Evolutionary conservation across 2,888 invertebrate species (phyloP).

Genomic region (Leptura quadrifasciata): DNA sequence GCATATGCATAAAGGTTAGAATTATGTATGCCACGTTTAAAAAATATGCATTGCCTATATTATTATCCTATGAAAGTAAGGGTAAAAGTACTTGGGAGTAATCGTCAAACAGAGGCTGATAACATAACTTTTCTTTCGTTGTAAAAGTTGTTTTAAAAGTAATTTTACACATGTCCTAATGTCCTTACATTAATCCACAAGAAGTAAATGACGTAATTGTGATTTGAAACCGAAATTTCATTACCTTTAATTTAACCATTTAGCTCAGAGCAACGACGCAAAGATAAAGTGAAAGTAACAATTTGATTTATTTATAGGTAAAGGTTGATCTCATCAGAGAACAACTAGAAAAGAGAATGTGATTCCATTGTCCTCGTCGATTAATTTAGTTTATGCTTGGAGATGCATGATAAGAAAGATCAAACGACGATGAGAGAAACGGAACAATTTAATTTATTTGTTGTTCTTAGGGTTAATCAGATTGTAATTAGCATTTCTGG

Average conservation of each 20-base stretch:
- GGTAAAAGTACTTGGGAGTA: no score
- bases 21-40: no score
- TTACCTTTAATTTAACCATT: not conserved
- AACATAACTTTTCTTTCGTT: no score
- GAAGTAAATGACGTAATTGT: no score
- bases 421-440: conserved; percentile 31
- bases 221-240: not conserved
- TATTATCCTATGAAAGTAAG: no score
- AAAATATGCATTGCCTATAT: no score
- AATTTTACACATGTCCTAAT: no score
- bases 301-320: conserved; percentile 30
- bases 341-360: conserved; percentile 23
- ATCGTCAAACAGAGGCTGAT: no score
- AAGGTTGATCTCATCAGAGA: conserved; percentile 21
- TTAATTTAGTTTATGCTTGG: conserved; percentile 33
- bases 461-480: conserved; percentile 8
- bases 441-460: conserved; percentile 37
- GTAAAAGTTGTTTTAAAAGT: no score
- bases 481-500: conserved; percentile 21
- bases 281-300: conserved; percentile 24
- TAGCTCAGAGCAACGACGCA: not conserved
- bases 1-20: no score
- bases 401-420: conserved; percentile 31
- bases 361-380: conserved; percentile 19
- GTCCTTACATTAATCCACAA: no score